Conservation (phyloP, 1,140 invertebrate genomes). For the Ceratosolen solmsi region DNA sequence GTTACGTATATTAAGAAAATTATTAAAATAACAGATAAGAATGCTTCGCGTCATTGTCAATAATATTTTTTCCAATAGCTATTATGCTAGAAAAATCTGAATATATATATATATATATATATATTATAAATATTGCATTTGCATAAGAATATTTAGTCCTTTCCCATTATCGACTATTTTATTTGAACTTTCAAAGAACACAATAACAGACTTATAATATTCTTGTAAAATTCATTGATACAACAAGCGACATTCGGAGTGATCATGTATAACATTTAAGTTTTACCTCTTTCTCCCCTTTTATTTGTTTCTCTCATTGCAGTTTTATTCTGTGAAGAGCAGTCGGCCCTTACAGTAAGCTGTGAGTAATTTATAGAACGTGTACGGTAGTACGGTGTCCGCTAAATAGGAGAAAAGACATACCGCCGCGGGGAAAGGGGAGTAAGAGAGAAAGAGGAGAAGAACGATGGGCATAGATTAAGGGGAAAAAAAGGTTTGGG, state of each 20-base stretch:
- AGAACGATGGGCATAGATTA: slow-evolving; percentile 39
- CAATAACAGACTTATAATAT: no score
- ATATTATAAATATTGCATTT: no score
- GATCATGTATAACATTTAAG: not conserved
- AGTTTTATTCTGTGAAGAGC: not conserved
- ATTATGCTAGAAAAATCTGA: no score
- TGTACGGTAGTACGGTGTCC: slow-evolving; percentile 20
- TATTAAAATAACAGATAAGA: no score
- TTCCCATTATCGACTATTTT: no score
- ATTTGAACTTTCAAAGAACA: no score
- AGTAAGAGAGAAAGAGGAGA: slow-evolving; percentile 26
- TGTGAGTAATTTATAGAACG: slow-evolving; percentile 47
- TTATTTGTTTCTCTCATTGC: not conserved
- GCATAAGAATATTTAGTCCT: no score
- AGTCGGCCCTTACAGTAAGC: slow-evolving; percentile 18
- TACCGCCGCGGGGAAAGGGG: slow-evolving; percentile 9
- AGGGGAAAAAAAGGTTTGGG: slow-evolving; percentile 43
- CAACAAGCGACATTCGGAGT: not conserved
- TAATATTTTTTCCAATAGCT: no score
- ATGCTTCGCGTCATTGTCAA: no score
- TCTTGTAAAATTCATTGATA: not conserved
- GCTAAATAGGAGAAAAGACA: slow-evolving; percentile 25
- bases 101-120: no score
- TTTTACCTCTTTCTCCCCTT: not conserved
- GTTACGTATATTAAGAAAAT: no score